A percentile compares a stretch with the other conserved stretches of the same genome.
phyloP scores from a whole-genome alignment of 2,797 vertebrate species.

The Delichon dasypus region DNA sequence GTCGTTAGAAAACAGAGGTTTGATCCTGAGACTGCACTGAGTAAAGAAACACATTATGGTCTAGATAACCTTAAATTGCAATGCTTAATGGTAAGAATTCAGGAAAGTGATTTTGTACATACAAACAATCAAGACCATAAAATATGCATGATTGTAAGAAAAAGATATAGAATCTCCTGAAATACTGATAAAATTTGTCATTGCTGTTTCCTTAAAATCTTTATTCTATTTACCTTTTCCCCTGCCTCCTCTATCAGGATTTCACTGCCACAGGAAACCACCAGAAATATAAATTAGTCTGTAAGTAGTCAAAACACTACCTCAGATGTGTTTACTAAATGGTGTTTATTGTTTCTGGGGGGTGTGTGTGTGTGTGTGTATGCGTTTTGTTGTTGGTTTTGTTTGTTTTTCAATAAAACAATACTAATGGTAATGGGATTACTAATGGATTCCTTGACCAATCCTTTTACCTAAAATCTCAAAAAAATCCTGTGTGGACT shows the following conservation, averaged over 20 bases:
- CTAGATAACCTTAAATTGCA: background rate
- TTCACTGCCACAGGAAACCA: background rate
- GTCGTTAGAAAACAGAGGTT: background rate
- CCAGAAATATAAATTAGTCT: background rate
- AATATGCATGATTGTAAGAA: background rate
- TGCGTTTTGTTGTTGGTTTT: background rate
- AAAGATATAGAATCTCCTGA: background rate
- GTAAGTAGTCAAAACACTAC: background rate
- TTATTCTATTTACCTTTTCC: background rate
- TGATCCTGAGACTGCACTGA: background rate
- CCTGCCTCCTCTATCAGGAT: background rate
- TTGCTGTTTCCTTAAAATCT: background rate
- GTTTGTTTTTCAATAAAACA: background rate
- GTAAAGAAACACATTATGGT: background rate
- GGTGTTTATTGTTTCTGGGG: background rate
- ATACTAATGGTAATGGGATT: background rate
- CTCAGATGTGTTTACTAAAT: constrained; percentile 11
- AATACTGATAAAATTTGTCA: background rate
- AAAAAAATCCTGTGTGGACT: background rate
- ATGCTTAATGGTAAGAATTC: background rate
- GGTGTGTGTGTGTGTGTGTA: no score
- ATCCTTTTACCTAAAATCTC: background rate
- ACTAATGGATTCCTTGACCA: constrained; percentile 1
- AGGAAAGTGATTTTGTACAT: background rate
- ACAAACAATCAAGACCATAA: background rate